Base-by-base conservation (phyloP, 2,113 vertebrate genomes). In the Misgurnus mizolepis region DNA sequence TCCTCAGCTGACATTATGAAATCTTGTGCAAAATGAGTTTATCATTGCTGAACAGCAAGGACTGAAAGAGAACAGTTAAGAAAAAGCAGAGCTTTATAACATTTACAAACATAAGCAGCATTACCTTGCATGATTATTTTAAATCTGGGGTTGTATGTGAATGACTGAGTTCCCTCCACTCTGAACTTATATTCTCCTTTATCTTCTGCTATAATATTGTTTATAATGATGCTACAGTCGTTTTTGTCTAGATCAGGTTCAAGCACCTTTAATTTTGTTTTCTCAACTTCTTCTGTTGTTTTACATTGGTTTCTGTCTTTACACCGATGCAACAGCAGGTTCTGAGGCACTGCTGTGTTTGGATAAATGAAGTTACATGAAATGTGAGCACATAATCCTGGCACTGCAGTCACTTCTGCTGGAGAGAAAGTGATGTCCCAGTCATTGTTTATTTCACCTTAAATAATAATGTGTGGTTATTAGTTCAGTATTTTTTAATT, bases 231-330 rank as follows among this genome's bases (percentile, higher is more conserved):
- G 69, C 69, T 56, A 50, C 50, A 71, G 34, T 41, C 41, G 27
- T 17, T 7, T 15, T 11, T 15, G 4, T 41, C 69, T 40, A 15
- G 4, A 56, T 53, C 67, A 70, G 34, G 11, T 47, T 3, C 5
- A 47, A 47, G 45, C 47, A 9, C 8, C 4, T 17, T 15, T 17
- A 53, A 3, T 1, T 0, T 9, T 50, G 7, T 0, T 1, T 0
- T 15, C 2, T 50, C 1, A 2, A 0, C 0, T 1, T 1, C 6
- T n/a, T n/a, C n/a, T n/a, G n/a, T n/a, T n/a, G n/a, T n/a, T 0
- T 0, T 4, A 68, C 10, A 49, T 14, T 15, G 1, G 1, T 0
- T 53, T 70, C 9, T 0, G 17, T 27, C 2, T 27, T 12, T 12
- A 45, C 17, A 67, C 2, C 0, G 11, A 9, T 5, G 1, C 67